phyloP scores from a whole-genome alignment of 2,113 vertebrate genomes.

The Cyprinus carpio region DNA sequence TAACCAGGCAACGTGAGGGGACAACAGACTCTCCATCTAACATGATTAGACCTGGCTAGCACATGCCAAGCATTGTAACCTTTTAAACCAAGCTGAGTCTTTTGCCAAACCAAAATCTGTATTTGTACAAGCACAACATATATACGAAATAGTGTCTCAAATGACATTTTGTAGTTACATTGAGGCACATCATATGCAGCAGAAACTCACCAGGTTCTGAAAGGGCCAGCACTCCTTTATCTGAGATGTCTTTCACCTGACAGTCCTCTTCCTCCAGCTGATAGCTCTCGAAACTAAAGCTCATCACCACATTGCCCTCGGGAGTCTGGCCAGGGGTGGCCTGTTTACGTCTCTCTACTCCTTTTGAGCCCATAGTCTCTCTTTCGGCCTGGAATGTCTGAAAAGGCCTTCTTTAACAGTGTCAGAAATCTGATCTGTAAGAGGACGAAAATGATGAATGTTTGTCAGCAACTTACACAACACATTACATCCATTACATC shows the following conservation, averaged over 20 bases:
- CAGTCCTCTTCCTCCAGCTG: conserved; percentile 88
- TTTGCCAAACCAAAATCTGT: neutral
- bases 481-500: too few species aligned
- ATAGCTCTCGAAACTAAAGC: conserved; percentile 92
- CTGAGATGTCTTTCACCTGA: conserved; percentile 74
- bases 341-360: conserved; percentile 82
- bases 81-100: conserved; percentile 13
- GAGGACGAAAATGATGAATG: neutral
- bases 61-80: conserved; percentile 40
- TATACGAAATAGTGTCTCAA: neutral
- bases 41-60: conserved; percentile 49
- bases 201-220: conserved; percentile 83
- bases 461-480: too few species aligned
- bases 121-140: neutral
- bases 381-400: conserved; percentile 20
- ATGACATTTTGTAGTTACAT: neutral
- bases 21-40: conserved; percentile 53
- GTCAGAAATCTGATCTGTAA: conserved; percentile 7
- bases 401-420: conserved; percentile 14
- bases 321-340: conserved; percentile 74
- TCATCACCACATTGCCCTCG: conserved; percentile 85
- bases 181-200: neutral
- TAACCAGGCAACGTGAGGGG: conserved; percentile 63
- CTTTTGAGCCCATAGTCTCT: conserved; percentile 78
- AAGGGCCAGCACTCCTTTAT: conserved; percentile 82